Base-by-base conservation (phyloP, 1,140 invertebrate genomes). In the Xylocopa sonorina region DNA sequence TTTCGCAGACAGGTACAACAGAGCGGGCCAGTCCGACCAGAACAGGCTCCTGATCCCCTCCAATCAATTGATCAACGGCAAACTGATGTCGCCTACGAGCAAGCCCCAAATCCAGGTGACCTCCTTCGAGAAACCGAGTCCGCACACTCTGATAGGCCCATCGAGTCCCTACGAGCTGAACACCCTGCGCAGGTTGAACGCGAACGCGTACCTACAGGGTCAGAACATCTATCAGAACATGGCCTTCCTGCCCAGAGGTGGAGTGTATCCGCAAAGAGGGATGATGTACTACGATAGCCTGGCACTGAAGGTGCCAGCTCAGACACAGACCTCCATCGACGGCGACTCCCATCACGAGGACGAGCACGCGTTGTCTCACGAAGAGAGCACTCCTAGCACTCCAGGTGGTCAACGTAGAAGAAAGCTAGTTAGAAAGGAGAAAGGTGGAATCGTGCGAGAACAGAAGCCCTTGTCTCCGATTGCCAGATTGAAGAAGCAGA, bases 71-170 rank as follows among this genome's bases (percentile, higher is more conserved):
- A 50, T 76, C 16, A 57, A 63, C 29, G 64, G 48, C 1, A 82
- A 82, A 43, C 24, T 67, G 29, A 21, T 27, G 2, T 48, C 74
- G 0, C 46, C 79, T 18, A 12, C 29, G 3, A 50, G 6, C 21
- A 66, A 55, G 2, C 80, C 76, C 21, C 80, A 86, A 32, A 82
- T 86, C 41, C 91, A 93, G 51, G 89, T 91, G 24, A 93, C 92
- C 0, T 93, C 92, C 5, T 93, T 93, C 73, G 92, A 92, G 74
- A 89, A 76, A 14, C 92, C 91, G 0, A 92, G 88, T 84, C 91
- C 92, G 0, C 88, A 85, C 3, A 91, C 87, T 16, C 63, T 92
- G 7, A 80, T 89, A 32, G 88, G 87, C 10, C 69, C 89, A 3
- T 29, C 90, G 18, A 82, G 81, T 0, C 78, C 86, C 0, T 90